These are phyloP conservation scores for Triops cancriformis DNA, from an alignment of 1,140 invertebrate genomes.

Conservation along the genomic window DNA sequence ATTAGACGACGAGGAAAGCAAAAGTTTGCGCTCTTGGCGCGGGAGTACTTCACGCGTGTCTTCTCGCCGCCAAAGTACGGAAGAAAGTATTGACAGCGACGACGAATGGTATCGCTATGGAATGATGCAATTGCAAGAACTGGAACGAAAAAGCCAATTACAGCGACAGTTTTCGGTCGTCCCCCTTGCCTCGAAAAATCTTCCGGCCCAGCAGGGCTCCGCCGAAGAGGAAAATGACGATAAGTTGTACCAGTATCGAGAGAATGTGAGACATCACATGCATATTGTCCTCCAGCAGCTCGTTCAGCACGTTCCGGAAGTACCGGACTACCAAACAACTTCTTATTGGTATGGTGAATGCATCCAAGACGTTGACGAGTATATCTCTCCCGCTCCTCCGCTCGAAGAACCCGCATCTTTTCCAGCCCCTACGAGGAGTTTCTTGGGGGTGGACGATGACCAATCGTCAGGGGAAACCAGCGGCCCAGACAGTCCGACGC, in stretches of 20 bases:
- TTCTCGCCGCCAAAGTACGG: slow-evolving; percentile 77
- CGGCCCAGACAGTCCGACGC: slow-evolving; percentile 69
- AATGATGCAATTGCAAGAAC: slow-evolving; percentile 70
- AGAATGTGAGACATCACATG: slow-evolving; percentile 57
- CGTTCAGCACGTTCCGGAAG: slow-evolving; percentile 35
- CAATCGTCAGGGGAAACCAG: slow-evolving; percentile 71
- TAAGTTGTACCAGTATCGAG: slow-evolving; percentile 40
- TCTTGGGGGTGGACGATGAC: slow-evolving; percentile 27
- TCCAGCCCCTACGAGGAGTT: not conserved
- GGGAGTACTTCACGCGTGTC: slow-evolving; percentile 70
- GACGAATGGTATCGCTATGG: slow-evolving; percentile 91
- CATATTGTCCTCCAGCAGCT: slow-evolving; percentile 63
- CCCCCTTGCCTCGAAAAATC: slow-evolving; percentile 26
- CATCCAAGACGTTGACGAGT: slow-evolving; percentile 9
- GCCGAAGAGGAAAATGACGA: slow-evolving; percentile 51
- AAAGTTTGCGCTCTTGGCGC: slow-evolving; percentile 35
- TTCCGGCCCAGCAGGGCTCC: slow-evolving; percentile 8
- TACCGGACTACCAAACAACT: not conserved
- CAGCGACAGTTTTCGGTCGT: not conserved
- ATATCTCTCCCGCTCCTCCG: not conserved
- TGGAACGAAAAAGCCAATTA: slow-evolving; percentile 47
- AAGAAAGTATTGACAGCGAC: slow-evolving; percentile 85
- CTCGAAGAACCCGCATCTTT: not conserved
- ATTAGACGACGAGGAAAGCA: slow-evolving; percentile 15
- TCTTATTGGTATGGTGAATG: not conserved